Evolutionary conservation across 2,888 invertebrate genomes (phyloP).

Genomic region (Drosophila meridionalis): DNA sequence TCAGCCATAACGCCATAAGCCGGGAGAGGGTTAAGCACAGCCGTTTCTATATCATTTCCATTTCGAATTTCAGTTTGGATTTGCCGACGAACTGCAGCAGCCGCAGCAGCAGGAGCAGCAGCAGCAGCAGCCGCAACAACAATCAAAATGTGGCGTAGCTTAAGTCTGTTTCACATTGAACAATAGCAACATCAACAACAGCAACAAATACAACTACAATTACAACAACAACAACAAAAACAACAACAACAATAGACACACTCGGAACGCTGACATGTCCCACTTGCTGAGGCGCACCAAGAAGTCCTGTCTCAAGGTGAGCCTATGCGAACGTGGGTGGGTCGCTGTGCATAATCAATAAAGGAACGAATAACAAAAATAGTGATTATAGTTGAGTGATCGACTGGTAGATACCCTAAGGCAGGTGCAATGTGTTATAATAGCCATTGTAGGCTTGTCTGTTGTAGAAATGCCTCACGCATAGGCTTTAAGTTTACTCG

Average conservation of each 20-base stretch:
- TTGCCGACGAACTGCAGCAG: conserved; percentile 72
- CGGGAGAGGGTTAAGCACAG: conserved; percentile 16
- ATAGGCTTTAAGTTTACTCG: too few species aligned
- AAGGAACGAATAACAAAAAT: conserved; percentile 27
- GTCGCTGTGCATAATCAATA: conserved; percentile 58
- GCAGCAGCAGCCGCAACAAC: conserved; percentile 22
- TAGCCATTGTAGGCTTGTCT: not conserved
- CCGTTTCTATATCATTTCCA: conserved; percentile 11
- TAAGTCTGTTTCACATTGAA: conserved; percentile 5
- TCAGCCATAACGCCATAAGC: not conserved
- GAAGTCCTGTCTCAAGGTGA: conserved; percentile 84
- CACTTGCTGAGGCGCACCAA: conserved; percentile 84
- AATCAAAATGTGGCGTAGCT: conserved; percentile 44
- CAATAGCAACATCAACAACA: conserved; percentile 20
- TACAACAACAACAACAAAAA: conserved; percentile 12
- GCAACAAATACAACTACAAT: conserved; percentile 1
- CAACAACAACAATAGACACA: conserved; percentile 26
- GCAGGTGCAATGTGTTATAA: not conserved
- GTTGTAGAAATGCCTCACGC: not conserved
- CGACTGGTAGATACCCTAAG: not conserved
- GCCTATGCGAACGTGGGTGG: conserved; percentile 32
- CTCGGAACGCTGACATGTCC: conserved; percentile 69
- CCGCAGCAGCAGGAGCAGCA: conserved; percentile 15
- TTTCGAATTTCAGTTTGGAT: conserved; percentile 65
- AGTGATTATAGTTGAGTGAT: not conserved